phyloP scores from a whole-genome alignment of 2,888 invertebrate genomes.

The Agrochola litura region DNA sequence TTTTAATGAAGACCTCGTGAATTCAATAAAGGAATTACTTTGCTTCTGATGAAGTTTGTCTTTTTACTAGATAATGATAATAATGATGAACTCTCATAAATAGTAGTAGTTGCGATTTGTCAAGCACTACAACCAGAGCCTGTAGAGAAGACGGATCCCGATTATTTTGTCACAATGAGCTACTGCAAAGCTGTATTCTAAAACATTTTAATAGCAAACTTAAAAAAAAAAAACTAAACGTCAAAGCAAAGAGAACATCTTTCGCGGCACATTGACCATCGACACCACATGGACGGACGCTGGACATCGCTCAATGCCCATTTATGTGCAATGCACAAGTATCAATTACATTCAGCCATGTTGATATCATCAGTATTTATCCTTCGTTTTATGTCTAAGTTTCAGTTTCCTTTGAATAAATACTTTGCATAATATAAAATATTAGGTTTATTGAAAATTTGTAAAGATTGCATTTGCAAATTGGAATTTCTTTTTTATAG shows the following conservation, averaged over 20 bases:
- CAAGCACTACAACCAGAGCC: not conserved
- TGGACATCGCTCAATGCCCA: constrained; percentile 37
- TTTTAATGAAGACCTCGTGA: constrained; percentile 43
- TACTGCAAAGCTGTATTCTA: too few species aligned
- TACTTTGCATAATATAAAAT: constrained; percentile 11
- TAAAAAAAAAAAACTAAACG: not conserved
- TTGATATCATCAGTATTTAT: constrained; percentile 31
- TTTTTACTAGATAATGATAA: not conserved
- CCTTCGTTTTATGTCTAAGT: constrained; percentile 33
- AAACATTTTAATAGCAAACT: too few species aligned
- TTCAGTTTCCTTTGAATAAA: constrained; percentile 29
- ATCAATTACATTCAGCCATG: constrained; percentile 51
- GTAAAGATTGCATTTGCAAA: not conserved
- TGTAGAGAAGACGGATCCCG: not conserved
- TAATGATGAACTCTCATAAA: not conserved
- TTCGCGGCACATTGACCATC: constrained; percentile 42
- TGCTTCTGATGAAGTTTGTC: not conserved
- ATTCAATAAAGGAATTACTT: not conserved
- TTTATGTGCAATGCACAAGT: constrained; percentile 53
- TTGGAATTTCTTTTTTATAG: constrained; percentile 2
- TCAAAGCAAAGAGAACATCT: constrained; percentile 4
- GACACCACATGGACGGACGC: constrained; percentile 31
- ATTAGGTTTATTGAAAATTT: not conserved
- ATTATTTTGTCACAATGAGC: not conserved
- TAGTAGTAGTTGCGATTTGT: not conserved